A percentile compares a stretch with the other conserved stretches of the same genome.
Conservation (phyloP, 2,797 vertebrate species). For the Clarias platycephalus region DNA sequence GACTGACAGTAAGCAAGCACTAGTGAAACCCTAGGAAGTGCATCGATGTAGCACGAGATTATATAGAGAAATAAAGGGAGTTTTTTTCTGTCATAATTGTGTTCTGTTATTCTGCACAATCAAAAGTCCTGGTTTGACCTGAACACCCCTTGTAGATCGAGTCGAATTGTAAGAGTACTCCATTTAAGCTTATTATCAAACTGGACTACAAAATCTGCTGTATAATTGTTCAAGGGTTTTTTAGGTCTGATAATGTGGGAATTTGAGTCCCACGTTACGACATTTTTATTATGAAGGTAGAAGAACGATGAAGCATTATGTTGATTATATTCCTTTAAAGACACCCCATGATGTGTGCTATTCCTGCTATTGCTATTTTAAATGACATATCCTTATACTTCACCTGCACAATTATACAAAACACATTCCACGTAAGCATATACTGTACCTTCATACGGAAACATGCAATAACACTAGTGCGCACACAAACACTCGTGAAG, state of each 20-base stretch:
- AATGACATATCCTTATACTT: not conserved
- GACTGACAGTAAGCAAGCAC: too few relatives aligned
- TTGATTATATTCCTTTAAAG: not conserved
- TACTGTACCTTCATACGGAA: not conserved
- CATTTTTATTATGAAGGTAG: not conserved
- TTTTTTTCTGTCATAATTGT: too few relatives aligned
- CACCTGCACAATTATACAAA: not conserved
- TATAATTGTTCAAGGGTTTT: not conserved
- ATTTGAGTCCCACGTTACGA: too few relatives aligned
- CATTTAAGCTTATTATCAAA: not conserved
- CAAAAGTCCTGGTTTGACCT: too few relatives aligned
- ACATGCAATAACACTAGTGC: not conserved
- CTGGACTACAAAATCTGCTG: not conserved
- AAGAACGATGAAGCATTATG: not conserved
- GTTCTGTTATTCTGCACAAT: too few relatives aligned
- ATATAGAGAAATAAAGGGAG: too few relatives aligned
- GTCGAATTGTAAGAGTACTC: not conserved
- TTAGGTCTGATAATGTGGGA: too few relatives aligned
- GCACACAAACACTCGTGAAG: constrained; percentile 16
- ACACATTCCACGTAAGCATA: not conserved
- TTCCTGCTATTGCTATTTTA: not conserved
- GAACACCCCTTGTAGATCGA: not conserved
- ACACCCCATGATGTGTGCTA: not conserved
- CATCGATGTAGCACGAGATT: too few relatives aligned
- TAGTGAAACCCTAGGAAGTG: too few relatives aligned